Percentiles rank a stretch among this genome's conserved stretches.
phyloP scores from a whole-genome alignment of 2,888 invertebrate genomes.

The Brenthis hecate region DNA sequence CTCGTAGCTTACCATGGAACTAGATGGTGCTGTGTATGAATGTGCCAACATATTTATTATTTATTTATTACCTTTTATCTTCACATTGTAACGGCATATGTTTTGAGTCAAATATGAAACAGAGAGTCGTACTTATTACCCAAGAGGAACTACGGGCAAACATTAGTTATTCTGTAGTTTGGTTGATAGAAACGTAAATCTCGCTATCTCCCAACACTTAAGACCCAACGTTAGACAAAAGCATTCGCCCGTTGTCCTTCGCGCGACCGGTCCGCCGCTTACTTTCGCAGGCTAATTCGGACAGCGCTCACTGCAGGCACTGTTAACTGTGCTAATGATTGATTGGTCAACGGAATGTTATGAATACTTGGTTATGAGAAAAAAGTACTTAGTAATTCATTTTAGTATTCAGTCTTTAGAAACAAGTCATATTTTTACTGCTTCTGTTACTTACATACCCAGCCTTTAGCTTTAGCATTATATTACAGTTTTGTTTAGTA shows the following conservation, averaged over 20 bases:
- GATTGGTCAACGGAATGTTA: constrained; percentile 35
- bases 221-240: constrained; percentile 65
- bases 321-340: constrained; percentile 35
- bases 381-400: constrained; percentile 1
- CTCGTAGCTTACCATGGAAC: too few species aligned
- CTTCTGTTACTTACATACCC: neutral
- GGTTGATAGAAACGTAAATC: neutral
- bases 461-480: too few species aligned
- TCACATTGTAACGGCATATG: too few species aligned
- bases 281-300: constrained; percentile 50
- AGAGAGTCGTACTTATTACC: too few species aligned
- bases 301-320: constrained; percentile 45
- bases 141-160: too few species aligned
- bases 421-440: neutral
- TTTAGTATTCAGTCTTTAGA: neutral
- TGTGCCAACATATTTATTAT: too few species aligned
- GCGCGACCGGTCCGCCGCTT: constrained; percentile 75
- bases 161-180: neutral
- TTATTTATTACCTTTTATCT: too few species aligned
- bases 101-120: too few species aligned
- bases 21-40: too few species aligned
- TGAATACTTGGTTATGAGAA: neutral
- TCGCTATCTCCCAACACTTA: constrained; percentile 49
- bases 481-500: too few species aligned
- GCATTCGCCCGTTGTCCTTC: constrained; percentile 72